Evolutionary conservation across 2,797 vertebrate species (phyloP).

Genomic region (Pelodytes ibericus): DNA sequence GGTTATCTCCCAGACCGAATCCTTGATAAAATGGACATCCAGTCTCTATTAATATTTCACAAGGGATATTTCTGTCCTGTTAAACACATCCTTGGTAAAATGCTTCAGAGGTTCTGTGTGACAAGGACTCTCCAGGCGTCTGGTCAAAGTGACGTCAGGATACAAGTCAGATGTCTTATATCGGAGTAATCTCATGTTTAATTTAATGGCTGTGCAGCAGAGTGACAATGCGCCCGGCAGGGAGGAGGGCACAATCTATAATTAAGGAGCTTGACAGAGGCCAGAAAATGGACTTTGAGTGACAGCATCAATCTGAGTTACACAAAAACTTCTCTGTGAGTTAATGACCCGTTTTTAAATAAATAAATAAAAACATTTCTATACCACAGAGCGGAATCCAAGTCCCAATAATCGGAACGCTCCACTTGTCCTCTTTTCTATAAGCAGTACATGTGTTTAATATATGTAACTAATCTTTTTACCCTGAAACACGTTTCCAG

Average conservation of each 20-base stretch:
- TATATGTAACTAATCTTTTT: too few species aligned
- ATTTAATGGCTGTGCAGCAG: conserved; percentile 11
- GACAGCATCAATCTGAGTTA: too few species aligned
- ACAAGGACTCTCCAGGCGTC: conserved; percentile 35
- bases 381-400: too few species aligned
- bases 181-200: conserved; percentile 17
- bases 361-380: too few species aligned
- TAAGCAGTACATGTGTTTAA: too few species aligned
- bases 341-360: too few species aligned
- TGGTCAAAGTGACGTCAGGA: conserved; percentile 25
- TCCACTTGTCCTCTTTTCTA: too few species aligned
- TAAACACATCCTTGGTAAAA: conserved; percentile 31
- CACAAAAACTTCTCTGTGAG: too few species aligned
- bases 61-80: conserved; percentile 33
- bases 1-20: conserved; percentile 4
- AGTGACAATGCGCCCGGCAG: neutral
- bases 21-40: conserved; percentile 17
- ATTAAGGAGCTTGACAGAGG: conserved; percentile 22
- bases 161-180: neutral
- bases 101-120: conserved; percentile 26
- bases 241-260: conserved; percentile 4
- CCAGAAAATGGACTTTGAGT: too few species aligned
- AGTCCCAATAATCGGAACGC: too few species aligned
- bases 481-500: too few species aligned
- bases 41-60: conserved; percentile 45